phyloP scores from a whole-genome alignment of 2,797 vertebrate genomes.

The Prunella strophiata region DNA sequence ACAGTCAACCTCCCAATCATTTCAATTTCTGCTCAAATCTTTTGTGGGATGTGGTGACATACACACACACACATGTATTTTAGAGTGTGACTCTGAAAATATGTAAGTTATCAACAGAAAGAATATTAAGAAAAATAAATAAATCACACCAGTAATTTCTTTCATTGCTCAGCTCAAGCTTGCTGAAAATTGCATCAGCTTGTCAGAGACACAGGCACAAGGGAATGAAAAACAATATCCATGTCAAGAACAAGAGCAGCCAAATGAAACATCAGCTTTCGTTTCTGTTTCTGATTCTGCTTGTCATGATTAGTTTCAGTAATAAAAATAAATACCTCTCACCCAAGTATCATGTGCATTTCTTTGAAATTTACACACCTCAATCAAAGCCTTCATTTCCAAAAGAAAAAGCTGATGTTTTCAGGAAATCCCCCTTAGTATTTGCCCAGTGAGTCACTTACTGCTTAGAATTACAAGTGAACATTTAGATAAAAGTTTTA shows the following conservation, averaged over 20 bases:
- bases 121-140: neutral
- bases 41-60: neutral
- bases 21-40: neutral
- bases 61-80: fast-evolving
- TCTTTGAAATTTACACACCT: neutral
- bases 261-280: neutral
- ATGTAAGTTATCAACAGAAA: neutral
- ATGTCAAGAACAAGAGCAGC: neutral
- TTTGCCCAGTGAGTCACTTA: constrained; percentile 9
- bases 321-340: neutral
- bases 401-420: neutral
- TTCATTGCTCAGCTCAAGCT: neutral
- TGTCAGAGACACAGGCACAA: neutral
- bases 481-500: neutral
- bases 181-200: neutral
- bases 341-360: neutral
- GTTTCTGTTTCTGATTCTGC: neutral
- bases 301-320: neutral
- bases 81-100: neutral
- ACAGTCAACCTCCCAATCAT: neutral
- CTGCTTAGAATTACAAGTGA: neutral
- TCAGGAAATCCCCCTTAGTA: constrained; percentile 32
- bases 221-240: neutral
- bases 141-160: neutral
- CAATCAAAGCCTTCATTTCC: neutral